Conservation (phyloP, 2,113 vertebrate species). For the Eupsittula cactorum region DNA sequence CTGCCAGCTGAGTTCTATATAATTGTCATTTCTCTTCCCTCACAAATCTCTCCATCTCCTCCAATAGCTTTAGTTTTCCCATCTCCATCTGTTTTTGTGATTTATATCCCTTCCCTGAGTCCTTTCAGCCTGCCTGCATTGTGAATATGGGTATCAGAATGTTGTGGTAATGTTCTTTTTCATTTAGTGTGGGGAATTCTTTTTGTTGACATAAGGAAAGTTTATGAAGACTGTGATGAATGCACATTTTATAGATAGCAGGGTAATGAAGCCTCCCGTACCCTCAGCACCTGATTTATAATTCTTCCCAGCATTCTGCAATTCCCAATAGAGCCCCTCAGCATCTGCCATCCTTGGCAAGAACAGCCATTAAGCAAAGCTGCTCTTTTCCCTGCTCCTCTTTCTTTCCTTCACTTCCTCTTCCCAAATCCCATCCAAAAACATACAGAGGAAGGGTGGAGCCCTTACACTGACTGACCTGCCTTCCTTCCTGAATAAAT, state of each 20-base stretch:
- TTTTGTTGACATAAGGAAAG: neutral
- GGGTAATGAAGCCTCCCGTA: neutral
- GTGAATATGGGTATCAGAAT: neutral
- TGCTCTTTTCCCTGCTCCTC: neutral
- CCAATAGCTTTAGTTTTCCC: neutral
- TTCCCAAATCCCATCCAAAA: neutral
- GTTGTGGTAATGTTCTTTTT: neutral
- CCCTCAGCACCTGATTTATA: neutral
- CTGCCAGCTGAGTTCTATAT: neutral
- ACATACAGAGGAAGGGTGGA: neutral
- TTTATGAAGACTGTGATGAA: neutral
- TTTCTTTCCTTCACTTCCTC: neutral
- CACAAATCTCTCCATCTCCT: neutral
- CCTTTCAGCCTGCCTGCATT: neutral
- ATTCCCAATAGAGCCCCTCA: neutral
- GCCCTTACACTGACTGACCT: neutral
- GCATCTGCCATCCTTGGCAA: neutral
- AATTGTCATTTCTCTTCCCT: neutral
- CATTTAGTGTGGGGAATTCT: neutral
- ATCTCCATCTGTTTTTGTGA: neutral
- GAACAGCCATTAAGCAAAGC: neutral
- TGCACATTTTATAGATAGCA: neutral
- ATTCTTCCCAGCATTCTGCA: neutral
- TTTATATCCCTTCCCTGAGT: neutral
- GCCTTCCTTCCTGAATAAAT: neutral